Evolutionary conservation across 53 echinoderm and acorn worm genomes (phyloP), one percentile per base, ranked within the genome.

Genomic region (Crossaster papposus): DNA sequence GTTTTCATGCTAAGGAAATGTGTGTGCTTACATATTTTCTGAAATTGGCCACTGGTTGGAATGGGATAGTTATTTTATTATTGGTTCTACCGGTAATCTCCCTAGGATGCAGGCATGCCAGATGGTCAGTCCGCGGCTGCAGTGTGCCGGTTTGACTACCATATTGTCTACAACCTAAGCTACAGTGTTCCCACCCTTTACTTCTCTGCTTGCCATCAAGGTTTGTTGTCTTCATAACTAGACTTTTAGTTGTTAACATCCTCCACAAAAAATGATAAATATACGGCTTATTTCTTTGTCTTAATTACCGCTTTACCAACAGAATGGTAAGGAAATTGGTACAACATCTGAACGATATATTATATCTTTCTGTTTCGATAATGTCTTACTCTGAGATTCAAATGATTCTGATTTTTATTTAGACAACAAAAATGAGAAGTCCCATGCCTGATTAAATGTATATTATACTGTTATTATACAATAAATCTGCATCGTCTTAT

Each of bases 111-210:
- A 29, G 53, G 22, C 34, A 70, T 23, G 17, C 72, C 85, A 72
- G 85, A 85, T 85, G 85, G 30, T 22, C 72, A 51, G 54, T 38
- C 76, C 78, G 73, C 51, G 18, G 88, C 30, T 30, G 71, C 9
- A 22, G 20, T 64, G 34, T 90, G 90, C 51, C 70, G 78, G 50
- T 93, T 85, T 89, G 96, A 96, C 85, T 96, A 96, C 70, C 94
- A 96, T 79, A 83, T 96, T 79, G 80, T 96, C 14, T 96, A 91
- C 88, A 90, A 91, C 65, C 85, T 58, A 55, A 96, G 96, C 82
- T 96, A 94, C 62, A 55, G 81, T 44, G 96, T 96, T 32, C 96
- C 96, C 38, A 87, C 94, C 51, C 85, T 96, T 26, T 96, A 94
- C 89, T 96, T 96, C 73, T 94, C 90, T 65, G 96, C 96, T 20